phyloP scores from a whole-genome alignment of 2,113 vertebrate genomes.

The Aptenodytes patagonicus region DNA sequence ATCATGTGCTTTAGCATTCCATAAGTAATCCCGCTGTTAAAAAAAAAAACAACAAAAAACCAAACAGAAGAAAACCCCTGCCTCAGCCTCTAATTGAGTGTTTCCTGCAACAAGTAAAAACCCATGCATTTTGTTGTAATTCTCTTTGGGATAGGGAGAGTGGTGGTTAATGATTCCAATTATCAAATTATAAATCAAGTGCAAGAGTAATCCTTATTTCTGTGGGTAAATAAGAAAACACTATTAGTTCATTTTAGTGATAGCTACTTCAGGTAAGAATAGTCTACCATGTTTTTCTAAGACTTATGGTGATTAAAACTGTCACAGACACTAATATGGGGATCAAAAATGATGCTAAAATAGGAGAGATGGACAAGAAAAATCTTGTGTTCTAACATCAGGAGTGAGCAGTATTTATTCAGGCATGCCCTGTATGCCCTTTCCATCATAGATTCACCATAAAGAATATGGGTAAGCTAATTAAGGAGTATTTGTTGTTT shows the following conservation, averaged over 20 bases:
- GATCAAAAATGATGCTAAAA: neutral
- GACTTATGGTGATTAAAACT: neutral
- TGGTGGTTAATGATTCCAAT: neutral
- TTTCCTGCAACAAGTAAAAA: neutral
- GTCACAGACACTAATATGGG: neutral
- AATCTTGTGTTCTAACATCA: neutral
- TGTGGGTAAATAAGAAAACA: neutral
- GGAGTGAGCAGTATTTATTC: neutral
- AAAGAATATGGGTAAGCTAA: neutral
- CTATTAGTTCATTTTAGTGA: neutral
- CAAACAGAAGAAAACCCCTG: neutral
- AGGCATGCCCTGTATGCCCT: neutral
- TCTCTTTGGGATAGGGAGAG: neutral
- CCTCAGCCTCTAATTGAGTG: neutral
- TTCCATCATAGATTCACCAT: neutral
- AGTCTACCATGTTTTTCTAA: neutral
- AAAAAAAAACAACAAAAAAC: neutral
- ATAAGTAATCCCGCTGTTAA: neutral
- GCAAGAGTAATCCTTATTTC: neutral
- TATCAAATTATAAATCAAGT: neutral
- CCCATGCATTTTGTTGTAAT: neutral
- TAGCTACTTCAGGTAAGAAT: neutral
- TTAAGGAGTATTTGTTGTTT: neutral
- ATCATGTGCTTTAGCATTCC: neutral
- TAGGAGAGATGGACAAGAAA: neutral